Base-by-base conservation (phyloP, 37 sponge, comb jelly and placozoan species). In the Dysidea cf. avara region DNA sequence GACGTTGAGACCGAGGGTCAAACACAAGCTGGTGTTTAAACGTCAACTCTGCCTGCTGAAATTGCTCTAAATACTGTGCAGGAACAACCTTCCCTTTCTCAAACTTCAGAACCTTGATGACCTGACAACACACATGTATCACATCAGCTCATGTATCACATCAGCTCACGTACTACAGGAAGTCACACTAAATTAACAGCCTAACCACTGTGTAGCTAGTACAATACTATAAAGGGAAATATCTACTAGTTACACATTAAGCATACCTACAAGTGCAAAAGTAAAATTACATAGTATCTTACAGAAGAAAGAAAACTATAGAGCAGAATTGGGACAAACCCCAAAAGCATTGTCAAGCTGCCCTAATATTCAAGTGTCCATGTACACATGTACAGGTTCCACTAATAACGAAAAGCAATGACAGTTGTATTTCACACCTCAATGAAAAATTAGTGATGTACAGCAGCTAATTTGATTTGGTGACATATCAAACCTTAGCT, bases 1-100 rank as follows among this genome's bases (percentile, higher is more conserved):
- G 89, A 35, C 28, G 47, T 76, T 92, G 81, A 0, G 85, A 60
- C 25, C 78, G 79, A 35, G 96, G 92, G 40, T 96, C 90, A 69
- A 85, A 96, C 66, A 96, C 96, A 35, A 92, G 24, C 78, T 96
- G 96, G 50, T 86, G 92, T 50, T 88, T 77, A 55, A 96, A 96
- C 20, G 96, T 89, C 30, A 79, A 37, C 30, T 96, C 93, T 0
- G 96, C 96, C 56, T 61, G 76, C 39, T 39, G 34, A 74, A 92
- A 96, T 11, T 73, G 51, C 5, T 69, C 74, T 28, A 77, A 81
- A 62, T 96, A 96, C 7, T 74, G 55, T 29, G 40, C 36, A 0
- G 96, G 93, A 2, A 96, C 96, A 33, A 76, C 61, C 28, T 72
- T 80, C 20, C 60, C 51, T 5, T 67, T 72, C 48, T 88, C 86